Base-by-base conservation (phyloP, 2,113 vertebrate species). In the Malurus melanocephalus region DNA sequence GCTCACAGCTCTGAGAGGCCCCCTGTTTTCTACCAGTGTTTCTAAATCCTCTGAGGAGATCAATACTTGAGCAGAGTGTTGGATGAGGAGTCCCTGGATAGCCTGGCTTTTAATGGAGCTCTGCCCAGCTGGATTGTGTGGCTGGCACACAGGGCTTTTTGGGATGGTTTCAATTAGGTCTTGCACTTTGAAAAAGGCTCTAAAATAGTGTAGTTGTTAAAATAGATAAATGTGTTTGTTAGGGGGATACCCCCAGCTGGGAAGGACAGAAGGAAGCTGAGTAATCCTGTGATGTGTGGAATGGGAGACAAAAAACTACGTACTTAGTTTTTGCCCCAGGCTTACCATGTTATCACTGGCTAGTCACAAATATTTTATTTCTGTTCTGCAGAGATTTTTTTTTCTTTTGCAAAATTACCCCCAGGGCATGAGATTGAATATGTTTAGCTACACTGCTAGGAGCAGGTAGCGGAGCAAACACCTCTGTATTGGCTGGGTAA, bases 261-360 rank as follows among this genome's bases (percentile, higher is more conserved):
- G 66, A 65, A 57, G 26, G 43, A 53, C 67, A 42, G 69, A 86
- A 88, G 92, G 53, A 84, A 92, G 69, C 62, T 62, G 51, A 84
- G 61, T 84, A 90, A 88, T 94, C 49, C 80, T 33, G 66, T 51
- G 56, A 30, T 83, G 62, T 78, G 38, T 49, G 71, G 68, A 89
- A 66, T 30, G 30, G 43, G 48, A 89, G 51, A 48, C 11, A 10
- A 77, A 66, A 82, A 30, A 7, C 20, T 10, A 2, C 46, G 51
- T 18, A 89, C 71, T 40, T 80, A 38, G 48, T 66, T 94, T 73
- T 81, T 92, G 43, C 30, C 38, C 32, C 26, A 55, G 66, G 55
- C 38, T 51, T 85, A 6, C 16, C 57, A 0, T 10, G 2, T 59
- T 79, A 65, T 66, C 71, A 66, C 24, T 81, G 32, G 10, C 61